Evolutionary conservation across 2,888 invertebrate genomes (phyloP).

Genomic region (Athripsodes cinereus): DNA sequence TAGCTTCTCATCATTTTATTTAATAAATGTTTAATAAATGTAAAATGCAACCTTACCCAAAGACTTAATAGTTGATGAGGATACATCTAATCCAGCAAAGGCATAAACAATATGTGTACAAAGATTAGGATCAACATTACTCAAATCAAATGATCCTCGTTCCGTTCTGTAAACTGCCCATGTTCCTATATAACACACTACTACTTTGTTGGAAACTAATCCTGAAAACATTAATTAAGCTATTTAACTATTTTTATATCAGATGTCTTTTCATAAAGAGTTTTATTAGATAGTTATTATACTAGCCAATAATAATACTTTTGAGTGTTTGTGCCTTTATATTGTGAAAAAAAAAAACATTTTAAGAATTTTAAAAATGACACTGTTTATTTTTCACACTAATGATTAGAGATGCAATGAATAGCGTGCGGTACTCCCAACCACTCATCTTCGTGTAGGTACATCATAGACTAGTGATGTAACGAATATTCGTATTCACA

Average conservation of each 20-base stretch:
- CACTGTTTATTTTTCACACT: too few species aligned
- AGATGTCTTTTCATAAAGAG: neutral
- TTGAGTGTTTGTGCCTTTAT: neutral
- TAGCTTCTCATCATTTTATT: too few species aligned
- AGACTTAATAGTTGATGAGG: slow-evolving; percentile 60
- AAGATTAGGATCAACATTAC: slow-evolving; percentile 63
- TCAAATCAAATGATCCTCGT: slow-evolving; percentile 58
- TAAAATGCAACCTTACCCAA: slow-evolving; percentile 47
- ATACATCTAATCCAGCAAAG: slow-evolving; percentile 70
- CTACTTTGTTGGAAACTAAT: slow-evolving; percentile 57
- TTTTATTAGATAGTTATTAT: neutral
- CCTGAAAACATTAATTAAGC: neutral
- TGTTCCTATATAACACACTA: slow-evolving; percentile 74
- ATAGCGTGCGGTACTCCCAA: too few species aligned
- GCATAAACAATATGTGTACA: slow-evolving; percentile 80
- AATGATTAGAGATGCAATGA: too few species aligned
- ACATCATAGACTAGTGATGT: too few species aligned
- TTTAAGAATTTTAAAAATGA: too few species aligned
- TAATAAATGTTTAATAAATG: too few species aligned
- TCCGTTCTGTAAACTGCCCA: slow-evolving; percentile 72
- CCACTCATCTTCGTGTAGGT: too few species aligned
- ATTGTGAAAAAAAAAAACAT: neutral
- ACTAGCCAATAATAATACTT: too few species aligned
- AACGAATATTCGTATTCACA: too few species aligned
- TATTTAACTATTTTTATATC: neutral